A percentile compares a stretch with the other conserved stretches of the same genome.
These are phyloP conservation scores for Cardiocondyla obscurior DNA, from an alignment of 1,140 invertebrate species.

Conservation along the genomic window DNA sequence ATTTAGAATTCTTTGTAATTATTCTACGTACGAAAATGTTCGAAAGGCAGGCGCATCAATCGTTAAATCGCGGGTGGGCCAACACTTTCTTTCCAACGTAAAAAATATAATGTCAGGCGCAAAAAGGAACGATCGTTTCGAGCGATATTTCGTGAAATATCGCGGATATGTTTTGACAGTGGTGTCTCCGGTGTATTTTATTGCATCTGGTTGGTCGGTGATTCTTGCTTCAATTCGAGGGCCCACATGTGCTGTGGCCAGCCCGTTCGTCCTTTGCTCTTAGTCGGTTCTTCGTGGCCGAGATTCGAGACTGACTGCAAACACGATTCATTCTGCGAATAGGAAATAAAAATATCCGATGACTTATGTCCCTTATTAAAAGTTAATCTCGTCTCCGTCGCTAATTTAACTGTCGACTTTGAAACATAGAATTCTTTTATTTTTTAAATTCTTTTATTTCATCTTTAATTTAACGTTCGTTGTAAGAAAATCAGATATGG, in stretches of 20 bases:
- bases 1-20: background rate
- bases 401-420: background rate
- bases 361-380: conserved; percentile 15
- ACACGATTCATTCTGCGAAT: conserved; percentile 79
- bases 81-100: background rate
- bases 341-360: conserved; percentile 17
- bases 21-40: background rate
- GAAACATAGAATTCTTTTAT: background rate
- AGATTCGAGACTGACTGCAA: conserved; percentile 67
- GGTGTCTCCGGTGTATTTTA: conserved; percentile 52
- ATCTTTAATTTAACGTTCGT: background rate
- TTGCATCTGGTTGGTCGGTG: conserved; percentile 75
- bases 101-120: background rate
- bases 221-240: conserved; percentile 92
- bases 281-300: conserved; percentile 79
- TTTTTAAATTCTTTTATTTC: too few species aligned
- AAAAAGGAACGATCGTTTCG: conserved; percentile 39
- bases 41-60: background rate
- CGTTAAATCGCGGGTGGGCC: background rate
- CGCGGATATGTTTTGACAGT: conserved; percentile 50
- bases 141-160: conserved; percentile 50
- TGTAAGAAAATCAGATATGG: background rate
- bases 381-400: background rate
- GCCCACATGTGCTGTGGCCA: conserved; percentile 99
- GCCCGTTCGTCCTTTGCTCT: conserved; percentile 92